These are phyloP conservation scores for Dicyrtoma fusca DNA, from an alignment of 2,888 invertebrate genomes.

Conservation along the genomic window DNA sequence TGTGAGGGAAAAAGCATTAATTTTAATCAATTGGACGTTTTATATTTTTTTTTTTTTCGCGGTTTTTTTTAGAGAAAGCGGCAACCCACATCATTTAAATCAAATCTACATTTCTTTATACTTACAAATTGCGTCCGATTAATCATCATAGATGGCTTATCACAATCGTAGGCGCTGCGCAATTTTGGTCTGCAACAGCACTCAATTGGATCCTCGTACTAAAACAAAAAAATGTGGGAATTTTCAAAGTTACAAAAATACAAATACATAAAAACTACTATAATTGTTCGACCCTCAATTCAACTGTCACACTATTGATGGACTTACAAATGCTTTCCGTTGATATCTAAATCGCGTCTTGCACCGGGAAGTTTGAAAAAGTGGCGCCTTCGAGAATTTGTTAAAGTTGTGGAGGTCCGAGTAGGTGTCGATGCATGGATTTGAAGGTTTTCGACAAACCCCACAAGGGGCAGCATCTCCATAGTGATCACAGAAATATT, in stretches of 20 bases:
- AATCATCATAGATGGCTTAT: slow-evolving; percentile 17
- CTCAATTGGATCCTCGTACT: not conserved
- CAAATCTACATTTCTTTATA: too few species aligned
- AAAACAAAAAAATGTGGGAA: not conserved
- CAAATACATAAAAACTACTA: not conserved
- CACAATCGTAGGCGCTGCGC: slow-evolving; percentile 7
- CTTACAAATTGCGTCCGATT: slow-evolving; percentile 5
- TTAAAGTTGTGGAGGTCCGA: not conserved
- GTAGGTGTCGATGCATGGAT: slow-evolving; percentile 14
- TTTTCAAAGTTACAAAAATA: not conserved
- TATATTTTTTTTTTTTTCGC: too few species aligned
- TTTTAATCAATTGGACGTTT: too few species aligned
- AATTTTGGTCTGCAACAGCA: slow-evolving; percentile 7
- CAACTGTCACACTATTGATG: too few species aligned
- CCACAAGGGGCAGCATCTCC: slow-evolving; percentile 12
- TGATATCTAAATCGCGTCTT: slow-evolving; percentile 13
- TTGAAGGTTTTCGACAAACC: slow-evolving; percentile 7
- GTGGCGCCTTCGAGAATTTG: slow-evolving; percentile 22
- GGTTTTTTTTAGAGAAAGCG: too few species aligned
- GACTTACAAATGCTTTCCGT: not conserved
- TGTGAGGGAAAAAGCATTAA: too few species aligned
- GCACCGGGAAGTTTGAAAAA: slow-evolving; percentile 17
- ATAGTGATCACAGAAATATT: slow-evolving; percentile 25
- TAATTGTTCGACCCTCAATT: too few species aligned
- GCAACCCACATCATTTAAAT: too few species aligned